Base-by-base conservation (phyloP, 35 echinoderm and acorn worm genomes). In the Ophiothrix spiculata region DNA sequence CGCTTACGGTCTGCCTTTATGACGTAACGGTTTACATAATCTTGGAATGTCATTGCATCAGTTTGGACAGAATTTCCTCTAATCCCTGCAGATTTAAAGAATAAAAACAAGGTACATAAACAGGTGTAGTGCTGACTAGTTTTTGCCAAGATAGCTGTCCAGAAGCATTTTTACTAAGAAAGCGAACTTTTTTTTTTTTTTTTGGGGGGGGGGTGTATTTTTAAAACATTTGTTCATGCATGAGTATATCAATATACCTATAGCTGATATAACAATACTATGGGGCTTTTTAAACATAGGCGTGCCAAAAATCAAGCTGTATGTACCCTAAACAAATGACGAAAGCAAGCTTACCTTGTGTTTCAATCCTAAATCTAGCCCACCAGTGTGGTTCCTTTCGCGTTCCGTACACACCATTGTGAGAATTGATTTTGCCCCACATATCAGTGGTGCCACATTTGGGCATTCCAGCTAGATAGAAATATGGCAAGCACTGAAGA, bases 391-490 rank as follows among this genome's bases (percentile, higher is more conserved):
- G 91, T 64, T 93, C 91, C 33, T 93, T 88, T 15, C 36, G 38
- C 4, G 75, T 85, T 60, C 28, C 37, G 8, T 74, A 31, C 0
- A 88, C 76, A 45, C 83, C 37, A 31, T 74, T 80, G 35, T 93
- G 91, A 36, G 37, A 14, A 0, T 73, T 56, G 1, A 93, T 35
- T n/a, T 88, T 77, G 39, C 64, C 69, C 91, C 91, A 93, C 14
- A 93, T 39, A 56, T 93, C 91, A 14, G 85, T 93, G 3, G 91
- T 93, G 13, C 86, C 91, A 84, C 91, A 93, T 45, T 93, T 93
- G 21, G 86, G 91, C 74, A 93, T 84, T 21, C 91, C 91, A 77
- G 83, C 75, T 56, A 88, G 75, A 79, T 88, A 93, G 32, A 93
- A 93, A 46, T 88, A 93, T 15, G 91, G 91, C 32, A 93, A 49